Percentiles rank a stretch among this genome's conserved stretches.
These are phyloP conservation scores for Zootermopsis nevadensis DNA, from an alignment of 2,888 invertebrate species.

Conservation along the genomic window DNA sequence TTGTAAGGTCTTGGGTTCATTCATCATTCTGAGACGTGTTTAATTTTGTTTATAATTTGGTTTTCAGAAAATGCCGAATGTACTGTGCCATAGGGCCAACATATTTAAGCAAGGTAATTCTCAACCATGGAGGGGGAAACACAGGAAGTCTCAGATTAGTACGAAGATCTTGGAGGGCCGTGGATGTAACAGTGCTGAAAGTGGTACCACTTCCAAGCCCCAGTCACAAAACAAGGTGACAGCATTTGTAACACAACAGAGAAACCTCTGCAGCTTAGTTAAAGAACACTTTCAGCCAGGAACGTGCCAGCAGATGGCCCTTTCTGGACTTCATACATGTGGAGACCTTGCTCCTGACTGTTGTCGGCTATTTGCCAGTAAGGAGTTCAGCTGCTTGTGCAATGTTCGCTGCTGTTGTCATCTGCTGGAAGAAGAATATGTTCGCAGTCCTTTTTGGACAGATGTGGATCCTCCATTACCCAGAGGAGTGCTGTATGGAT, in stretches of 20 bases:
- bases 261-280: constrained; percentile 66
- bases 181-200: not conserved
- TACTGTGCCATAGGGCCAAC: constrained; percentile 67
- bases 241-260: constrained; percentile 70
- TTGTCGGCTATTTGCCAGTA: constrained; percentile 74
- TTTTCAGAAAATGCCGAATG: constrained; percentile 70
- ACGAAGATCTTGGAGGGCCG: not conserved
- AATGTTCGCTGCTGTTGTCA: constrained; percentile 94
- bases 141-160: constrained; percentile 57
- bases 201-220: not conserved
- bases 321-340: constrained; percentile 88
- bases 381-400: constrained; percentile 72
- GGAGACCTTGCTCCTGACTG: constrained; percentile 83
- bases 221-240: constrained; percentile 60
- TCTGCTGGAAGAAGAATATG: constrained; percentile 73
- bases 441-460: constrained; percentile 60
- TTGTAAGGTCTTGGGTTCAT: no score
- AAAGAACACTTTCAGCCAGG: constrained; percentile 28
- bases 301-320: no score
- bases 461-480: constrained; percentile 57
- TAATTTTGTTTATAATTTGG: not conserved
- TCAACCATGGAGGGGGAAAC: constrained; percentile 57
- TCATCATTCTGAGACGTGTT: no score
- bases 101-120: constrained; percentile 61
- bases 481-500: constrained; percentile 64